These are phyloP conservation scores for Harpagifer antarcticus DNA, from an alignment of 2,797 vertebrate genomes.

Conservation along the genomic window DNA sequence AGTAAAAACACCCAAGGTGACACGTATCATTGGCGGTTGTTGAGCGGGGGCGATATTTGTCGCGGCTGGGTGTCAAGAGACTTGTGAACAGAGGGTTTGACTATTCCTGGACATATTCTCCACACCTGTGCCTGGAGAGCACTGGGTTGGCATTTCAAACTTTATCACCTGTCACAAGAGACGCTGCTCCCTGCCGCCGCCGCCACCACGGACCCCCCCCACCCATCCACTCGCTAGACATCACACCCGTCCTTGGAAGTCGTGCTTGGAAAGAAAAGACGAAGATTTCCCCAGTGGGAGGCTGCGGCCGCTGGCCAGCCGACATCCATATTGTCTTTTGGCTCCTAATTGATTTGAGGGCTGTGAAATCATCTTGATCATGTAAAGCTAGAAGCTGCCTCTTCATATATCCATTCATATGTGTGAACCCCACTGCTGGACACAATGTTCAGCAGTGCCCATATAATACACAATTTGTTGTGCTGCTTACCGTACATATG, in stretches of 20 bases:
- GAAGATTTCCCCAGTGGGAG: slow-evolving; percentile 36
- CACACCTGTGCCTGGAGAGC: slow-evolving; percentile 67
- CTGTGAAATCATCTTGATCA: slow-evolving; percentile 39
- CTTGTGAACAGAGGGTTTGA: slow-evolving; percentile 68
- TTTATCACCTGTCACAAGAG: slow-evolving; percentile 77
- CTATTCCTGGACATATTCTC: slow-evolving; percentile 73
- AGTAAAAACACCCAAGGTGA: slow-evolving; percentile 57
- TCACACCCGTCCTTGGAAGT: slow-evolving; percentile 55
- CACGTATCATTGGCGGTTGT: slow-evolving; percentile 31
- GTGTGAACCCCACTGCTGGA: neutral
- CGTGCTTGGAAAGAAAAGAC: slow-evolving; percentile 42
- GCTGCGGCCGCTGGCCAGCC: slow-evolving; percentile 41
- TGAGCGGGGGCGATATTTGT: slow-evolving; percentile 45
- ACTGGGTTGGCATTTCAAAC: slow-evolving; percentile 71
- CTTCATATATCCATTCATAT: neutral
- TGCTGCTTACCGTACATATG: neutral
- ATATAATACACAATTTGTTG: neutral
- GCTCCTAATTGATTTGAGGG: slow-evolving; percentile 44
- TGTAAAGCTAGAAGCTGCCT: slow-evolving; percentile 21
- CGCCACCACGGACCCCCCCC: neutral
- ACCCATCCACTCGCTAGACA: slow-evolving; percentile 18
- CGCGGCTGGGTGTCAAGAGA: slow-evolving; percentile 52
- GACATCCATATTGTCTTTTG: slow-evolving; percentile 31
- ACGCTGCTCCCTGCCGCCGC: slow-evolving; percentile 22
- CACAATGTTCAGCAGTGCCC: neutral